Evolutionary conservation across 2,888 invertebrate species (phyloP).

Genomic region (Campoplex capitator): DNA sequence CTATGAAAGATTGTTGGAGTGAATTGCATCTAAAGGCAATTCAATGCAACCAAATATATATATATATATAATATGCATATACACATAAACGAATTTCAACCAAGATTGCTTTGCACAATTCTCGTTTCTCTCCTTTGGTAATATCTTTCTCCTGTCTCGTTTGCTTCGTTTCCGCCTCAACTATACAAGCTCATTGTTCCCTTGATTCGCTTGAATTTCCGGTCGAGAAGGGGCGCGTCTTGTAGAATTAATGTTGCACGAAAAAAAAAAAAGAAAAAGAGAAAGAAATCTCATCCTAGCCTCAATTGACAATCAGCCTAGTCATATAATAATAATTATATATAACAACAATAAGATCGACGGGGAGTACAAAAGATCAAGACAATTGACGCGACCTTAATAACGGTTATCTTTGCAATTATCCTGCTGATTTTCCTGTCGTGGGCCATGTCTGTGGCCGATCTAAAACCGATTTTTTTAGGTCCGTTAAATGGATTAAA

Average conservation of each 20-base stretch:
- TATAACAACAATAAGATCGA: background rate
- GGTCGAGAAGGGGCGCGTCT: slow-evolving; percentile 72
- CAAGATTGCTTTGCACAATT: slow-evolving; percentile 30
- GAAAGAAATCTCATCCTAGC: slow-evolving; percentile 29
- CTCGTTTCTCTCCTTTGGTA: slow-evolving; percentile 31
- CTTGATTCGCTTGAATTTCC: slow-evolving; percentile 75
- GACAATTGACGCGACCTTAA: background rate
- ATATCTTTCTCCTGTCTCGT: slow-evolving; percentile 54
- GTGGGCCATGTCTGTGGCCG: background rate
- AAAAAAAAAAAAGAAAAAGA: slow-evolving; percentile 28
- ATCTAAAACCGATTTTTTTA: background rate
- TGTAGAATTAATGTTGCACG: slow-evolving; percentile 52
- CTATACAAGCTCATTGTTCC: slow-evolving; percentile 72
- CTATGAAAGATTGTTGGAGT: background rate
- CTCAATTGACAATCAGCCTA: slow-evolving; percentile 15
- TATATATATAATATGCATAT: background rate
- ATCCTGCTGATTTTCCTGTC: background rate
- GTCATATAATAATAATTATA: slow-evolving; percentile 5
- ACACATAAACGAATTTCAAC: slow-evolving; percentile 8
- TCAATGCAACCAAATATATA: background rate
- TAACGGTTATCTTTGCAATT: background rate
- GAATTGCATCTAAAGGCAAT: slow-evolving; percentile 8
- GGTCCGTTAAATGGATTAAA: background rate
- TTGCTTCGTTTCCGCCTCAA: slow-evolving; percentile 69
- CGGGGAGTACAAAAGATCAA: background rate